Evolutionary conservation across 2,797 vertebrate genomes (phyloP).

Genomic region (Cynodonichthys magdalenae): DNA sequence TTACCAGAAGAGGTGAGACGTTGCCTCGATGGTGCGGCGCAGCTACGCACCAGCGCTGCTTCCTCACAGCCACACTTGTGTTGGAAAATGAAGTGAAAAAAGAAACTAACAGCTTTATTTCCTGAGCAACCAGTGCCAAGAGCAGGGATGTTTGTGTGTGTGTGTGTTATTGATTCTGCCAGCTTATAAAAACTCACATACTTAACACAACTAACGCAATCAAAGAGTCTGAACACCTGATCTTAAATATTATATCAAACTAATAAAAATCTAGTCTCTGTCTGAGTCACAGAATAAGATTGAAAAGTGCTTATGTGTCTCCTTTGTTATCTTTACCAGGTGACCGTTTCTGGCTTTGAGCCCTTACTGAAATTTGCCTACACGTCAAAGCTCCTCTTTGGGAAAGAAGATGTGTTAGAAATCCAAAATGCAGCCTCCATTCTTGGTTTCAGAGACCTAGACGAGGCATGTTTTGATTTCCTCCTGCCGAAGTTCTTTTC

Average conservation of each 20-base stretch:
- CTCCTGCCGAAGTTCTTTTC: constrained; percentile 90
- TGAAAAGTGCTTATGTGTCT: constrained; percentile 11
- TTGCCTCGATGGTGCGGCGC: not conserved
- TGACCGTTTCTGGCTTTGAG: constrained; percentile 90
- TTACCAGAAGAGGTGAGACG: constrained; percentile 90
- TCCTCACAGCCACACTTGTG: not conserved
- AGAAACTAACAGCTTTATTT: constrained; percentile 7
- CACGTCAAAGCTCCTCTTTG: constrained; percentile 91
- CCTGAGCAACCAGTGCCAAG: not conserved
- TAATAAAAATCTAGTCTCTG: no score
- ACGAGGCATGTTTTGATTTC: constrained; percentile 94
- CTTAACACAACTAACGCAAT: not conserved
- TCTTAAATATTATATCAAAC: no score
- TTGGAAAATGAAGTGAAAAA: constrained; percentile 37
- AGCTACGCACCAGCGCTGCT: not conserved
- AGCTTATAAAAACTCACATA: not conserved
- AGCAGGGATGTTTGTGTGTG: not conserved
- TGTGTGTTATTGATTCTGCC: not conserved
- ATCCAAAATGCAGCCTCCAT: constrained; percentile 86
- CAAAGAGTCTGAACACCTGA: no score
- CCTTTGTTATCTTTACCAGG: constrained; percentile 70
- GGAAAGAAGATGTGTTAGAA: constrained; percentile 90
- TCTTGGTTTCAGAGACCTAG: constrained; percentile 89
- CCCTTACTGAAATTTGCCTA: constrained; percentile 95
- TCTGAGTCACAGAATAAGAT: no score